Conservation (phyloP, 2,113 vertebrate species). For the Tamias sibiricus region DNA sequence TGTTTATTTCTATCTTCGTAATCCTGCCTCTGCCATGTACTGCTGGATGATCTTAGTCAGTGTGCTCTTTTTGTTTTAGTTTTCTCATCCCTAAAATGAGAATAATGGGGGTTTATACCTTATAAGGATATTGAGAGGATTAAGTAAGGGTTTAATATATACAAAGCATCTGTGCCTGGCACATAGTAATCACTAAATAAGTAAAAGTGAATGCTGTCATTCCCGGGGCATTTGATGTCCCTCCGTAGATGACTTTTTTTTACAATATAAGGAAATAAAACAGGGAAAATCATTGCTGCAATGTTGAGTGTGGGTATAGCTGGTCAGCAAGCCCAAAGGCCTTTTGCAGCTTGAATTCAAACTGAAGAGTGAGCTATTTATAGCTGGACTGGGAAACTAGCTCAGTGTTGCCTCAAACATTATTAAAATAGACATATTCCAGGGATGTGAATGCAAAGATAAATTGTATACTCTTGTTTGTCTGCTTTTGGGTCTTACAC, state of each 20-base stretch:
- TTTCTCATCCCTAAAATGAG: slow-evolving; percentile 16
- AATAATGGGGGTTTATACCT: neutral
- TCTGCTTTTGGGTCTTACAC: slow-evolving; percentile 62
- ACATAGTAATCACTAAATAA: neutral
- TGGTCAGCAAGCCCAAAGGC: slow-evolving; percentile 24
- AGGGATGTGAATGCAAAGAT: slow-evolving; percentile 75
- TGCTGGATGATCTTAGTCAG: neutral
- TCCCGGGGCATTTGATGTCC: neutral
- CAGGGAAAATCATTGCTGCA: neutral
- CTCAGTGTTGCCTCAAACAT: slow-evolving; percentile 45
- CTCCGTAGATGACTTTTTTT: neutral
- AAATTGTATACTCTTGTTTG: slow-evolving; percentile 70
- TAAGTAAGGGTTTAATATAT: neutral
- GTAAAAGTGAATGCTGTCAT: neutral
- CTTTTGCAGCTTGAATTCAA: slow-evolving; percentile 72
- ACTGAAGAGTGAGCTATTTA: slow-evolving; percentile 81
- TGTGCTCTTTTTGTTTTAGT: neutral
- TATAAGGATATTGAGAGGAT: neutral
- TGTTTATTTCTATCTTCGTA: slow-evolving; percentile 29
- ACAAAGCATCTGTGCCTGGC: neutral
- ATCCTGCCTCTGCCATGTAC: neutral
- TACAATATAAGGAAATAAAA: slow-evolving; percentile 48
- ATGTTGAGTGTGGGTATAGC: neutral
- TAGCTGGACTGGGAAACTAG: slow-evolving; percentile 80
- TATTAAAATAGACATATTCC: slow-evolving; percentile 83